These are phyloP conservation scores for Luidia sarsii DNA, from an alignment of 53 echinoderm and acorn worm species.

Conservation along the genomic window DNA sequence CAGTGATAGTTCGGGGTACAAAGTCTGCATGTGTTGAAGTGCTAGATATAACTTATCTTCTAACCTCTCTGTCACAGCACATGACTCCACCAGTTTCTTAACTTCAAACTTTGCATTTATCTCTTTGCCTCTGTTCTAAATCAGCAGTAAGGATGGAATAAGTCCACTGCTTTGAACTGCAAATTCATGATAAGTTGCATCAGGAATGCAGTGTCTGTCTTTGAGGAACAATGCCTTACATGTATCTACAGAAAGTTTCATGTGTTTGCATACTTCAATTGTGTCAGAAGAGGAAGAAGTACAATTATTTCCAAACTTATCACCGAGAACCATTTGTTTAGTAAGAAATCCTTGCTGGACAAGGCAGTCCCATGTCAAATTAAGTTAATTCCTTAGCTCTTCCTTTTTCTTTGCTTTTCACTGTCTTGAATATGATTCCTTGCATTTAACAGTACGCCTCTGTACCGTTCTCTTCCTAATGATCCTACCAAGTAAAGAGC, in stretches of 20 bases:
- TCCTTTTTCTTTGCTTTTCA: constrained; percentile 12
- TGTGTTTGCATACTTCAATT: neutral
- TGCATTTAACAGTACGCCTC: neutral
- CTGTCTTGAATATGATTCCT: constrained; percentile 6
- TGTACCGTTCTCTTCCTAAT: neutral
- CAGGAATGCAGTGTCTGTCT: constrained; percentile 18
- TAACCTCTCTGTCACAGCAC: neutral
- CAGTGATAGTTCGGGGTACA: neutral
- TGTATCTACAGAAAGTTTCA: neutral
- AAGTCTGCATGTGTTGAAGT: neutral
- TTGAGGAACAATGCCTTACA: constrained; percentile 1
- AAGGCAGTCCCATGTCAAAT: constrained; percentile 8
- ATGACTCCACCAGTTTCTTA: neutral
- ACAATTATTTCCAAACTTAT: constrained; percentile 7
- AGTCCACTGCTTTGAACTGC: neutral
- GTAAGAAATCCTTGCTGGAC: constrained; percentile 6
- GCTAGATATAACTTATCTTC: neutral
- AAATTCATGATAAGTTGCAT: constrained; percentile 2
- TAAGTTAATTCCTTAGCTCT: neutral
- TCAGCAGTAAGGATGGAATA: neutral
- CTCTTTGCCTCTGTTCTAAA: neutral
- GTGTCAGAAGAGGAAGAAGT: neutral
- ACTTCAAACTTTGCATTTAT: neutral
- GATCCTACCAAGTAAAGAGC: neutral
- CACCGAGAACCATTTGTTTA: neutral